phyloP scores from a whole-genome alignment of 1,140 invertebrate species.

The Drosophila mojavensis region DNA sequence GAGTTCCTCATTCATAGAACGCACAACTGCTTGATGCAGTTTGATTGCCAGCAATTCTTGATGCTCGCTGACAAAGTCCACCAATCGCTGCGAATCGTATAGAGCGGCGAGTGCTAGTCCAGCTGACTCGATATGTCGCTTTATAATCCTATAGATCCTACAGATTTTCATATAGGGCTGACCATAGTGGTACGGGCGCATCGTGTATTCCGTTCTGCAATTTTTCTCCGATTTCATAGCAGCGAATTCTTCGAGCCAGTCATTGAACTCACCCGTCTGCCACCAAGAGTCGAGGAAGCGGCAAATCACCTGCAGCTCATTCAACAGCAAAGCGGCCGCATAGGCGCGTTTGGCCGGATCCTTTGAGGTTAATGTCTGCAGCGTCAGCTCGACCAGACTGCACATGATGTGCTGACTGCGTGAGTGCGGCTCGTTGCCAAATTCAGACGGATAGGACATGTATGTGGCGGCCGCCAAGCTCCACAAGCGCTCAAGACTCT shows the following conservation, averaged over 20 bases:
- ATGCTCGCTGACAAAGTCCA: constrained; percentile 7
- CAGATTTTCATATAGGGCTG: background rate
- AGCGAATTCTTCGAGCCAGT: constrained; percentile 35
- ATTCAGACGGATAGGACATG: background rate
- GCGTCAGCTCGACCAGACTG: background rate
- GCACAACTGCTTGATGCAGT: constrained; percentile 15
- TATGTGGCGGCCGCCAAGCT: background rate
- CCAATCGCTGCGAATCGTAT: constrained; percentile 10
- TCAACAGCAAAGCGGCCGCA: constrained; percentile 20
- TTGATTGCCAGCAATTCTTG: background rate
- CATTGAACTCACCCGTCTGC: constrained; percentile 32
- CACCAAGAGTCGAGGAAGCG: constrained; percentile 45
- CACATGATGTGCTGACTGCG: constrained; percentile 13
- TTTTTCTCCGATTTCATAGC: background rate
- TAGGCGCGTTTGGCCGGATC: background rate
- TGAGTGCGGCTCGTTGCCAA: background rate
- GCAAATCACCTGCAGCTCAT: constrained; percentile 38
- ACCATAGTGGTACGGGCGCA: background rate
- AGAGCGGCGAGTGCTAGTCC: constrained; percentile 24
- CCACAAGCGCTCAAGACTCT: constrained; percentile 9
- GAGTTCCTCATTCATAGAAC: constrained; percentile 8
- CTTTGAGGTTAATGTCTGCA: background rate
- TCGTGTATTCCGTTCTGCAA: constrained; percentile 4
- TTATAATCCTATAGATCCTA: constrained; percentile 14
- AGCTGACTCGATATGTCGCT: constrained; percentile 10